Evolutionary conservation across 2,113 vertebrate species (phyloP), one percentile per base, ranked within the genome.

Genomic region (Lutjanus erythropterus): DNA sequence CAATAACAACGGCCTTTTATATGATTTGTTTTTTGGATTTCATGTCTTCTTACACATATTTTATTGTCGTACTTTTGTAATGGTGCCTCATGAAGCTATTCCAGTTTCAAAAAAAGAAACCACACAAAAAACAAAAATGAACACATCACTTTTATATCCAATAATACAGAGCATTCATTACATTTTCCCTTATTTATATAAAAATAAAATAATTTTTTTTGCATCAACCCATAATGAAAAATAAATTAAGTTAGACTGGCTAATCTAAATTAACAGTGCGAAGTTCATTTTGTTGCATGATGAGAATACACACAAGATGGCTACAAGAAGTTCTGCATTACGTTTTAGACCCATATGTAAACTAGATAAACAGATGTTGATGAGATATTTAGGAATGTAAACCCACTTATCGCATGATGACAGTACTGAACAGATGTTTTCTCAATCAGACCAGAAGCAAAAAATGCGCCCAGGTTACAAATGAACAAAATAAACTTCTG

Each of bases 161-260:
- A 9, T n/a, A 25, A 60, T n/a, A 52, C 60, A 73, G 25, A 59
- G 50, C 6, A 27, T 4, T 71, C 49, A 68, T 23, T 29, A 46
- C 3, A 12, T 6, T 15, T 11, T 35, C 41, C 16, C 18, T 39
- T 10, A 66, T 72, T 84, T 14, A 59, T 90, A 90, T 52, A 90
- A 91, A 92, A 92, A 91, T 80, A 90, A 88, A 80, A 59, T 0
- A 77, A 35, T 8, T 73, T 50, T 71, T 33, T 72, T 35, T 64
- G 49, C 55, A 44, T 46, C 0, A 27, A 50, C 31, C 18, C 14
- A 47, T 70, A 3, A 65, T 23, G 49, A 69, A 55, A 83, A 58
- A 84, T 70, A 68, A 74, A 77, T 84, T 29, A 82, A 18, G 11
- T 52, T 33, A 9, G 0, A 62, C 21, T 14, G 33, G 47, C 59